Conservation (phyloP, 2,888 invertebrate genomes). For the Ormyrus pomaceus region DNA sequence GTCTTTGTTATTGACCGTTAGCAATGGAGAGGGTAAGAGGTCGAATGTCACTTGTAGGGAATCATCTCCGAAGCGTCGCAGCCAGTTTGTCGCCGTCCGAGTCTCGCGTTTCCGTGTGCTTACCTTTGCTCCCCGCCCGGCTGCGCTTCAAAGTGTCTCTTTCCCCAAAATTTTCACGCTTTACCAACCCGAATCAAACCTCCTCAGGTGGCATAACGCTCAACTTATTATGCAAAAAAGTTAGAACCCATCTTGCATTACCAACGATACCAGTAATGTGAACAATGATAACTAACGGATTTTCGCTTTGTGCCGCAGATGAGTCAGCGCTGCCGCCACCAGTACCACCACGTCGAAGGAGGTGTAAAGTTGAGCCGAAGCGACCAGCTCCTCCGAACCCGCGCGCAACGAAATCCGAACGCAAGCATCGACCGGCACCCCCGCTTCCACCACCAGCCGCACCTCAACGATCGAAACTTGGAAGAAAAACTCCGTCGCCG, state of each 20-base stretch:
- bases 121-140: constrained; percentile 18
- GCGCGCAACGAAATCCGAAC: constrained; percentile 52
- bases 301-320: constrained; percentile 61
- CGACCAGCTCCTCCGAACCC: constrained; percentile 49
- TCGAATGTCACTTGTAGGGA: constrained; percentile 71
- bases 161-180: neutral
- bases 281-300: constrained; percentile 37
- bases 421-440: constrained; percentile 60
- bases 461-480: constrained; percentile 51
- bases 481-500: constrained; percentile 50
- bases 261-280: neutral
- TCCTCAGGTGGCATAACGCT: neutral
- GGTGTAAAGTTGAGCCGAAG: constrained; percentile 61
- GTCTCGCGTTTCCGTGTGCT: constrained; percentile 62
- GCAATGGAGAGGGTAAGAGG: constrained; percentile 59
- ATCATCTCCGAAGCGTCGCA: constrained; percentile 69
- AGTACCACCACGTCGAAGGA: constrained; percentile 71
- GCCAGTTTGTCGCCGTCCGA: constrained; percentile 65
- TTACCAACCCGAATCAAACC: neutral
- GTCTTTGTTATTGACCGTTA: constrained; percentile 59
- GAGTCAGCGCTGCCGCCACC: constrained; percentile 65
- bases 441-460: constrained; percentile 57
- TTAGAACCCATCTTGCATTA: constrained; percentile 51
- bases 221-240: constrained; percentile 60
- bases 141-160: constrained; percentile 7